A percentile compares a stretch with the other conserved stretches of the same genome.
These are phyloP conservation scores for Alectoris magna DNA, from an alignment of 2,797 vertebrate genomes.

Conservation along the genomic window DNA sequence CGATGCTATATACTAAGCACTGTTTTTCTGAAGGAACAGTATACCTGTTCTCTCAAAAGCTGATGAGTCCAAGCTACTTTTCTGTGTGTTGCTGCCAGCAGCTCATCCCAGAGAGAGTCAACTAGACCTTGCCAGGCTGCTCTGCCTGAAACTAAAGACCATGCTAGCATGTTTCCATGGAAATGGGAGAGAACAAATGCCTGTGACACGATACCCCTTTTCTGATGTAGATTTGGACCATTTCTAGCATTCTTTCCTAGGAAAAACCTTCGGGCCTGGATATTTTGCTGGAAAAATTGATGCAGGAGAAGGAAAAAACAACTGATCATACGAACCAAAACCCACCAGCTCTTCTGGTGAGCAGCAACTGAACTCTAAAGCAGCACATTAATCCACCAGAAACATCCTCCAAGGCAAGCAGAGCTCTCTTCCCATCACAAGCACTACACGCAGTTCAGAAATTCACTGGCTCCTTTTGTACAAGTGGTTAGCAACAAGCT, in stretches of 20 bases:
- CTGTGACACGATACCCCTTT: not conserved
- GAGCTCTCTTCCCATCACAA: not conserved
- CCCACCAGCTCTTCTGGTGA: not conserved
- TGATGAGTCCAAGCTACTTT: not conserved
- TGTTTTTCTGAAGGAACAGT: not conserved
- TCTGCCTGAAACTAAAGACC: not conserved
- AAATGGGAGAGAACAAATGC: slow-evolving; percentile 30
- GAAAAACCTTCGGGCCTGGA: not conserved
- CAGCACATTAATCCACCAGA: not conserved
- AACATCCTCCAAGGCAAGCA: not conserved
- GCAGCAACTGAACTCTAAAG: not conserved
- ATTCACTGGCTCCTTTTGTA: not conserved
- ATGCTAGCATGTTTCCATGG: slow-evolving; percentile 39
- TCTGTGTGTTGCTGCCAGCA: not conserved
- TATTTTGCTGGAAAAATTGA: not conserved
- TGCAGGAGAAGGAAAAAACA: not conserved
- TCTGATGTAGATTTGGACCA: not conserved
- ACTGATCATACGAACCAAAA: not conserved
- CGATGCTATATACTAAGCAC: not conserved
- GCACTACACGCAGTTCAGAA: accelerated
- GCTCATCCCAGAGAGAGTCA: not conserved
- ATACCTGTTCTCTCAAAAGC: not conserved
- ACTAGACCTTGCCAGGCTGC: not conserved
- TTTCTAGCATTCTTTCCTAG: not conserved
- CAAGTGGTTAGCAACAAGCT: accelerated